Evolutionary conservation across 2,888 invertebrate genomes (phyloP), one percentile per base, ranked within the genome.

Genomic region (Horisme vitalbata): DNA sequence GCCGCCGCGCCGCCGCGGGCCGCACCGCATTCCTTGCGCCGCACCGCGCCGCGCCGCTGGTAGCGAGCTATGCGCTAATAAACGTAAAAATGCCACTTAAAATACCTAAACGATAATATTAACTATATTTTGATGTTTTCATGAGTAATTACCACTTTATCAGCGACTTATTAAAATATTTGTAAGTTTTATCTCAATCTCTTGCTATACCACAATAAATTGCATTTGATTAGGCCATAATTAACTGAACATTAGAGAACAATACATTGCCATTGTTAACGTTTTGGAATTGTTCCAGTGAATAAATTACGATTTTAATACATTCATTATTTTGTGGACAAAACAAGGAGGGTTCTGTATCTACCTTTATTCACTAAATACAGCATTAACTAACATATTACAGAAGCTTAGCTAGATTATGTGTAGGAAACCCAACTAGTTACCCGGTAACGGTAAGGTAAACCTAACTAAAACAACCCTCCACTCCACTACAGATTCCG

Each of bases 131-230:
- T 46, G 53, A 46, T 49, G 53, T 58, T 53, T 49, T 31, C 49
- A 55, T 60, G 58, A 58, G 49, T 60, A 60, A 59, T 55, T 43
- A 49, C 50, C 50, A 33, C 50, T 52, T 51, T 52, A 56, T 53
- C 52, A 48, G 47, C 26, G 44, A 62, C 63, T 72, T 51, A 65
- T 72, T 71, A 72, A 72, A 56, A 72, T 72, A 55, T 59, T 66
- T 61, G 63, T 59, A 54, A 59, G 58, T 57, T 60, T 57, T 64
- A 69, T 70, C 68, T 71, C 23, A 48, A 52, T 50, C 45, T 47
- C 35, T 35, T 24, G 24, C 26, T 31, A 18, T 34, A 37, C 38
- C 20, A 46, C 43, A 37, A 52, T 53, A 53, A 49, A 49, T 52
- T 24, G 49, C 20, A 49, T 55, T 51, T 55, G 48, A 53, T 49